Conservation (phyloP, 2,113 vertebrate genomes). For the Sander vitreus region DNA sequence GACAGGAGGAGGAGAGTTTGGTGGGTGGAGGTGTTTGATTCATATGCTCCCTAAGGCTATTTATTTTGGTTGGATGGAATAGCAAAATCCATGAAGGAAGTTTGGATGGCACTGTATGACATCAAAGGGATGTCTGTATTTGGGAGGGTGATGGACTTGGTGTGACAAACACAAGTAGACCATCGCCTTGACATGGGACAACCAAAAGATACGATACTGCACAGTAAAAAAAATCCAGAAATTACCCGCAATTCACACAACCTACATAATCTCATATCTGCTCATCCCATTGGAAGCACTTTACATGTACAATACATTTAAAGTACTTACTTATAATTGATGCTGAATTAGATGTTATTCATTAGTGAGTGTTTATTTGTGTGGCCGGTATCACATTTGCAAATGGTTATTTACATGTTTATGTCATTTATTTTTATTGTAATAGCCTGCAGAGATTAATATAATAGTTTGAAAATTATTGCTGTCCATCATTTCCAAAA, state of each 20-base stretch:
- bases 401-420: not conserved
- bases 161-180: conserved; percentile 43
- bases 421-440: not conserved
- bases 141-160: conserved; percentile 46
- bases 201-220: not conserved
- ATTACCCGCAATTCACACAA: too few relatives aligned
- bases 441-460: not conserved
- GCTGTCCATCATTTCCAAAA: not conserved
- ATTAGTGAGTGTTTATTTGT: not conserved
- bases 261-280: not conserved
- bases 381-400: too few relatives aligned
- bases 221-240: conserved; percentile 25
- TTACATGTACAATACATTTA: not conserved
- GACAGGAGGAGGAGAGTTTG: conserved; percentile 4
- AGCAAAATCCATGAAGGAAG: conserved; percentile 53
- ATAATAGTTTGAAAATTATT: not conserved
- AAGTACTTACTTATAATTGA: not conserved
- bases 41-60: conserved; percentile 65
- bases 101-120: conserved; percentile 48
- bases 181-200: conserved; percentile 16
- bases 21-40: conserved; percentile 60
- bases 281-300: not conserved
- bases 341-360: not conserved
- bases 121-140: conserved; percentile 44
- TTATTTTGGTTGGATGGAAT: conserved; percentile 70